Conservation (phyloP, 2,113 vertebrate genomes). For the Aramus guarauna region DNA sequence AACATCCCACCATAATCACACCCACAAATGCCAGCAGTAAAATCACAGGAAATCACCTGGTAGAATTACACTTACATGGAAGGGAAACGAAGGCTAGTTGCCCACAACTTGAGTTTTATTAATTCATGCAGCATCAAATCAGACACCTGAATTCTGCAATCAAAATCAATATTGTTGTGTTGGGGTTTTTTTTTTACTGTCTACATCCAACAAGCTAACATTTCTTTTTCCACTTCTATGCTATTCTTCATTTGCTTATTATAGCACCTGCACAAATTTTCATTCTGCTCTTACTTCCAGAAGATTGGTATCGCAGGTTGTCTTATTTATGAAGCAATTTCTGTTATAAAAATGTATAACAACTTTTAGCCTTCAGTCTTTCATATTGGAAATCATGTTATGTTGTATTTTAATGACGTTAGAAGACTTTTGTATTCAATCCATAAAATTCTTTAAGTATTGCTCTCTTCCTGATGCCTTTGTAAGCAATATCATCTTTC, state of each 20-base stretch:
- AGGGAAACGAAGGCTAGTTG: not conserved
- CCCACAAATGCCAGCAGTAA: not conserved
- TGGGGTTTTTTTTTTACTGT: accelerated
- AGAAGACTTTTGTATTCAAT: not conserved
- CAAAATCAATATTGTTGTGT: not conserved
- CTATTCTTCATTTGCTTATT: not conserved
- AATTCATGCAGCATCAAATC: not conserved
- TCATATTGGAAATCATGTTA: not conserved
- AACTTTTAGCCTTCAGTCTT: not conserved
- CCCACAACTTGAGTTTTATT: not conserved
- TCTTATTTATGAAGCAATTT: not conserved
- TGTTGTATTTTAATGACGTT: not conserved
- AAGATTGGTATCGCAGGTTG: not conserved
- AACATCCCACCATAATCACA: not conserved
- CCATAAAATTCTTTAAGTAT: not conserved
- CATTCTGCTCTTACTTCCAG: not conserved
- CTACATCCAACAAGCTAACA: not conserved
- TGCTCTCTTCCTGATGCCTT: not conserved
- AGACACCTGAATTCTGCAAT: not conserved
- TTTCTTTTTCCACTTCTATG: not conserved
- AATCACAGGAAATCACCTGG: not conserved
- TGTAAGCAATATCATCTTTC: not conserved
- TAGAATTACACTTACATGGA: not conserved
- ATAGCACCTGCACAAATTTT: not conserved
- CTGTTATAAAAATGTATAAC: not conserved